Percentiles rank a stretch among this genome's conserved stretches.
These are phyloP conservation scores for Eubucco bourcierii DNA, from an alignment of 2,113 vertebrate species.

Conservation along the genomic window DNA sequence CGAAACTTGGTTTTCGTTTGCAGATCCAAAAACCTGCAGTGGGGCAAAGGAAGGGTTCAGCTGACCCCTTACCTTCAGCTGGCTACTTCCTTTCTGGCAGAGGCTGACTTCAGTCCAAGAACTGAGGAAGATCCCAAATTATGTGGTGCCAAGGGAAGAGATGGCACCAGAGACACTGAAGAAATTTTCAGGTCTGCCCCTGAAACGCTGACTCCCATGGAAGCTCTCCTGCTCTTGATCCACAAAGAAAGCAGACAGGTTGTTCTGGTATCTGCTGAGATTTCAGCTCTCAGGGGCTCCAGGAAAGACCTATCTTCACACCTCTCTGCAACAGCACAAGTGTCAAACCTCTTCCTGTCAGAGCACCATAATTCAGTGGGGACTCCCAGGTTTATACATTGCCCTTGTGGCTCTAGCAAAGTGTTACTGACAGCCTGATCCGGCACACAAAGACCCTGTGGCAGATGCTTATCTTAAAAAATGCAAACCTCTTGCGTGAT, in stretches of 20 bases:
- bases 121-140: not conserved
- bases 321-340: not conserved
- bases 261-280: not conserved
- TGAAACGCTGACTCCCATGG: not conserved
- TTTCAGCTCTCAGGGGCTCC: not conserved
- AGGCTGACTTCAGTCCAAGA: not conserved
- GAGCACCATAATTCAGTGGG: not conserved
- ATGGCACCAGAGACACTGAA: not conserved
- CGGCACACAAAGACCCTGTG: not conserved
- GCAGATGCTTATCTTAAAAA: conserved; percentile 23
- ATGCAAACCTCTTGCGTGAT: not conserved
- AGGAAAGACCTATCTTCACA: not conserved
- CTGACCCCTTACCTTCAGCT: not conserved
- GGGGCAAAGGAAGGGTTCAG: not conserved
- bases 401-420: not conserved
- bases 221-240: not conserved
- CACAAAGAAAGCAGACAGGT: not conserved
- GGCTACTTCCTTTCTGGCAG: not conserved
- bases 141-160: not conserved
- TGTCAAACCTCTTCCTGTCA: not conserved
- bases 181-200: not conserved
- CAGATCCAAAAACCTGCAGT: not conserved
- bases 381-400: not conserved
- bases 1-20: too few relatives aligned
- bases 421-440: not conserved